Conservation (phyloP, 92 coral and sea anemone genomes). For the Desmophyllum pertusum region DNA sequence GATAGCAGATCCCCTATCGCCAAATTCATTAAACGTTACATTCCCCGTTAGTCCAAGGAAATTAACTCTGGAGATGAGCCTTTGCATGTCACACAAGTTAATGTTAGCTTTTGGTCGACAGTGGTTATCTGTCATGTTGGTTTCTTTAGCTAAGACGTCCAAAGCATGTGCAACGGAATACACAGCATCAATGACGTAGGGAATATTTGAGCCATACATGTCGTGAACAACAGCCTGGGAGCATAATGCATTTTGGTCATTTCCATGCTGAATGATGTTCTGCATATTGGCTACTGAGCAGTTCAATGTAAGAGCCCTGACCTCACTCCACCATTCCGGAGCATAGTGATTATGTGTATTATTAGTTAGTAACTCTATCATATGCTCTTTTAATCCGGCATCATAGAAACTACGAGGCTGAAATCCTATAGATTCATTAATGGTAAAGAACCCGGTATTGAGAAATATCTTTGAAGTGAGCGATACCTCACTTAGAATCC, state of each 20-base stretch:
- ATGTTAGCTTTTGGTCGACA: background rate
- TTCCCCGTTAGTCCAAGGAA: conserved; percentile 11
- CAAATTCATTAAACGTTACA: background rate
- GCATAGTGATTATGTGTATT: background rate
- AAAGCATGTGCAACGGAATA: conserved; percentile 21
- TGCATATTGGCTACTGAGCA: background rate
- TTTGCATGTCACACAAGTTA: background rate
- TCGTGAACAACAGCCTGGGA: background rate
- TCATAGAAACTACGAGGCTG: conserved; percentile 41
- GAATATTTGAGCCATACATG: background rate
- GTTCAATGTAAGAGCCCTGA: conserved; percentile 45
- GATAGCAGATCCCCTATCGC: background rate
- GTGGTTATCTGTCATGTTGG: background rate
- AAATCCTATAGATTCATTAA: conserved; percentile 18
- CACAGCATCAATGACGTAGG: conserved; percentile 18
- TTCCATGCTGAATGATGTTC: background rate
- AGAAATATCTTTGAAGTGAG: background rate
- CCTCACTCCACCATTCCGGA: conserved; percentile 62
- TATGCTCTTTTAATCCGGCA: conserved; percentile 33
- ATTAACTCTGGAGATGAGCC: background rate
- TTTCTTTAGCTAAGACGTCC: background rate
- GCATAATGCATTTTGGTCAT: background rate
- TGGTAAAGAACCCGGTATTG: background rate
- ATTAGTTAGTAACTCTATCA: conserved; percentile 12
- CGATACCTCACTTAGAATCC: background rate